Percentiles rank a stretch among this genome's conserved stretches.
Evolutionary conservation across 2,113 vertebrate species (phyloP).

Genomic region (Seriola dumerili): DNA sequence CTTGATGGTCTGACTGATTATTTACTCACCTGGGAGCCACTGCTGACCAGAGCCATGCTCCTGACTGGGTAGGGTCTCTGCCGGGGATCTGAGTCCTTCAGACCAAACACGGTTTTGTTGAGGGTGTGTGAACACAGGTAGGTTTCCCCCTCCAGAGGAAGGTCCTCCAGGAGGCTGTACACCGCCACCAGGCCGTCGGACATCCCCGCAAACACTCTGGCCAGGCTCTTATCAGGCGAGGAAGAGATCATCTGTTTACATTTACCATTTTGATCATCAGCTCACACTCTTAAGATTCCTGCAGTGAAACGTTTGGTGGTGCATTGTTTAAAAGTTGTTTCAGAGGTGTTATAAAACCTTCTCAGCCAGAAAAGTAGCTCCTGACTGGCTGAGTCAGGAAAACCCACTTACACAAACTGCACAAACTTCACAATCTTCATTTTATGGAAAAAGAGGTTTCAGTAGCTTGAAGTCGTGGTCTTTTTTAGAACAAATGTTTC

Average conservation of each 20-base stretch:
- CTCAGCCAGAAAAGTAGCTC: not conserved
- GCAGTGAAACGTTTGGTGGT: not conserved
- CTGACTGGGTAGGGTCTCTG: constrained; percentile 91
- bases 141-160: constrained; percentile 87
- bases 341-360: not conserved
- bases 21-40: constrained; percentile 82
- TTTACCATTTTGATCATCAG: not conserved
- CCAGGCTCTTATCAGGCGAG: constrained; percentile 82
- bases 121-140: constrained; percentile 95
- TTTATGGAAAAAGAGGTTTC: not conserved
- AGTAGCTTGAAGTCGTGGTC: not conserved
- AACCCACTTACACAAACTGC: no score
- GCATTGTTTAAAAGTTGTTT: not conserved
- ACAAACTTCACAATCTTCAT: no score
- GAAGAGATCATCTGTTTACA: not conserved
- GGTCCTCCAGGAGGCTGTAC: constrained; percentile 86
- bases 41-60: constrained; percentile 88
- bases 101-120: constrained; percentile 89
- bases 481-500: not conserved
- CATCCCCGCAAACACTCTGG: constrained; percentile 91
- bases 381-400: not conserved
- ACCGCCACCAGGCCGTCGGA: constrained; percentile 91
- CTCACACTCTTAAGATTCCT: not conserved
- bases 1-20: not conserved
- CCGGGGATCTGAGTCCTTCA: constrained; percentile 88